Conservation (phyloP, 2,888 invertebrate genomes). For the Melinopterus prodromus region DNA sequence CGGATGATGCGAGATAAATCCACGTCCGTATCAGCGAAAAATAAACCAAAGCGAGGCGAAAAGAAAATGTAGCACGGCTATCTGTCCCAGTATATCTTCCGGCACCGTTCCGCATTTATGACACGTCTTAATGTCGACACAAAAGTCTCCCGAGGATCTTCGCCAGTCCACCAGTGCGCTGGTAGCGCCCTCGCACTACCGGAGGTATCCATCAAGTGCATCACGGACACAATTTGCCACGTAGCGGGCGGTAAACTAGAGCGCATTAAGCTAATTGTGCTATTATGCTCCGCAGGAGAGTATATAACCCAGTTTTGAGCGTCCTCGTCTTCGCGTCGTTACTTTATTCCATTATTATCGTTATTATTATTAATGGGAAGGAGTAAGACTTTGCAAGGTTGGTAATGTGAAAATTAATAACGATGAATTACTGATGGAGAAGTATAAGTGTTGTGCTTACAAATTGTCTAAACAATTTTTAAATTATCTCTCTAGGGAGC, state of each 20-base stretch:
- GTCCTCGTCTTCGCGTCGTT: not conserved
- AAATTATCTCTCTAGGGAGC: too few relatives aligned
- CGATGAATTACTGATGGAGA: not conserved
- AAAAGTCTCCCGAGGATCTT: not conserved
- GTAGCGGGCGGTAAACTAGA: constrained; percentile 6
- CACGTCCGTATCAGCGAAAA: not conserved
- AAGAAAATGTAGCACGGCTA: not conserved
- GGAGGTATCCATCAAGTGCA: not conserved
- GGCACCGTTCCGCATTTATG: not conserved
- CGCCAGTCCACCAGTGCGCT: too few relatives aligned
- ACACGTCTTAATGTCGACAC: constrained; percentile 4
- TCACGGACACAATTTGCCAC: not conserved
- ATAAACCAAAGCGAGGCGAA: not conserved
- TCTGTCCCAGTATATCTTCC: not conserved
- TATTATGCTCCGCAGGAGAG: not conserved
- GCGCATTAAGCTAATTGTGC: constrained; percentile 21
- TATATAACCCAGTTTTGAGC: not conserved
- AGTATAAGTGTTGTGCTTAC: too few relatives aligned
- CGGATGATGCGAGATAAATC: not conserved
- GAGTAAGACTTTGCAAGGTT: not conserved
- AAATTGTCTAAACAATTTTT: too few relatives aligned
- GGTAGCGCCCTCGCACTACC: too few relatives aligned
- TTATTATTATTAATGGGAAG: not conserved
- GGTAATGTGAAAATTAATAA: not conserved
- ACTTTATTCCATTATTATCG: not conserved